Base-by-base conservation (phyloP, 2,888 invertebrate genomes). In the Apodemia hepburni region DNA sequence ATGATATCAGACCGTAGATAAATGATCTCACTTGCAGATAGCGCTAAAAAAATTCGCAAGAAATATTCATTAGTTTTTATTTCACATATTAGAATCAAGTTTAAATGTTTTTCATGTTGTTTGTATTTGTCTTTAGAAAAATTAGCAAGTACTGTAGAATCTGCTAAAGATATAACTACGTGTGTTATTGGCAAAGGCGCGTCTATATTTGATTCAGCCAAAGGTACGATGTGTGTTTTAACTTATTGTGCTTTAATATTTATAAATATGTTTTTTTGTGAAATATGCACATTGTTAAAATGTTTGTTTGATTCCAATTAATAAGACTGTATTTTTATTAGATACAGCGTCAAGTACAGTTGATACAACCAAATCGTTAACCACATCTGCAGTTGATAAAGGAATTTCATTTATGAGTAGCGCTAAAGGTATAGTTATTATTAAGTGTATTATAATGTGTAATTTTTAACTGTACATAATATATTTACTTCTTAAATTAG, bases 1-100 rank as follows among this genome's bases (percentile, higher is more conserved):
- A 71, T 87, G 73, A 83, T 85, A n/a, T 84, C 87, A 33, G 11
- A 86, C 85, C 49, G 80, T 85, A 69, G 87, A 88, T 69, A 85
- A 87, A 74, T 82, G 11, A 11, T 64, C 17, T 58, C 76, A 17
- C 67, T 80, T 22, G 70, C 5, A 35, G 1, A 11, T 78, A 65
- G 79, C n/a, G n/a, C n/a, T n/a, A 75, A 62, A 70, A 70, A n/a
- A 35, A 9, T 59, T 59, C n/a, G 5, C 9, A 1, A 38, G 51
- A 42, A 33, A 38, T 45, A 27, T 6, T 63, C 12, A 17, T 22
- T 17, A 18, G 18, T 38, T 59, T 42, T 42, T 33, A 58, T 33
- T 58, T 33, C 7, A 9, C 42, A 5, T 45, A 45, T 45, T 45
- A 11, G 0, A 4, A 2, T 8, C 11, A 9, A 45, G 38, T 22